Percentiles rank a stretch among this genome's conserved stretches.
Conservation (phyloP, 2,113 vertebrate genomes). For the Oriolus oriolus region DNA sequence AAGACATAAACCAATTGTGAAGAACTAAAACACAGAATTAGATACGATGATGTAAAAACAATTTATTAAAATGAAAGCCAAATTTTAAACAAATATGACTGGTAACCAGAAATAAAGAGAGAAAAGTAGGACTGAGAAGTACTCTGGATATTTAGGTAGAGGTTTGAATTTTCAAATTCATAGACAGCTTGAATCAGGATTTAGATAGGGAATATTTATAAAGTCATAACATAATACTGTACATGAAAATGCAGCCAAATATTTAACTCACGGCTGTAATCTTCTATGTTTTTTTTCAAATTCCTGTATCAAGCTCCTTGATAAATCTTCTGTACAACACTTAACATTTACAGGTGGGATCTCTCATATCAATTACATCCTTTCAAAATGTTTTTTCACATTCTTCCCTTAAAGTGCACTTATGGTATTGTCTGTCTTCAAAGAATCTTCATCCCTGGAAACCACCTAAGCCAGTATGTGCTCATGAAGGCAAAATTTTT, state of each 20-base stretch:
- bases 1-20: not conserved
- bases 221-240: not conserved
- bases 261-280: not conserved
- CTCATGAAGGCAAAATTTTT: not conserved
- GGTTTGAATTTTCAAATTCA: not conserved
- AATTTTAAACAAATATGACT: not conserved
- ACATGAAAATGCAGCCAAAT: not conserved
- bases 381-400: not conserved
- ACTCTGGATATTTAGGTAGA: not conserved
- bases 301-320: not conserved
- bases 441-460: not conserved
- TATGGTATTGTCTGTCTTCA: not conserved
- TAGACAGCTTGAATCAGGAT: not conserved
- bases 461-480: accelerated
- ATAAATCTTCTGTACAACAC: not conserved
- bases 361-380: not conserved
- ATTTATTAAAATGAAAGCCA: not conserved
- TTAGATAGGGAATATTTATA: not conserved
- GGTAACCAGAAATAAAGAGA: not conserved
- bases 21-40: not conserved
- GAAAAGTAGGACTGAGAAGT: not conserved
- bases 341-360: not conserved
- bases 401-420: not conserved
- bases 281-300: not conserved
- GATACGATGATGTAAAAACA: not conserved